Conservation (phyloP, 2,113 vertebrate genomes). For the Daphoenositta chrysoptera region DNA sequence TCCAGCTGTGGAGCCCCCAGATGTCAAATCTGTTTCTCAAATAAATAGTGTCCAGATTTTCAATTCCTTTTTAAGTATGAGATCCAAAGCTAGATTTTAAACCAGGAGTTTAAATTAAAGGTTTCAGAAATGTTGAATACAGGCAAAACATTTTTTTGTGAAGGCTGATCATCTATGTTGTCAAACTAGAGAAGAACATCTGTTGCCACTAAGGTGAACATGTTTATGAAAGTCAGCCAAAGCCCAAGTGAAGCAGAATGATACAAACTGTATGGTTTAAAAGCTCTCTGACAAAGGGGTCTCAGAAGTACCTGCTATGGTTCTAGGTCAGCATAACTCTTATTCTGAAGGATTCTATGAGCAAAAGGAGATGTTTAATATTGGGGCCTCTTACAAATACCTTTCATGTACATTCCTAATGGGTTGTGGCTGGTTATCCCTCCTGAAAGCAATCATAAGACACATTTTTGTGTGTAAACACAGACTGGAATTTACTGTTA, state of each 20-base stretch:
- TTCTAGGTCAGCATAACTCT: background rate
- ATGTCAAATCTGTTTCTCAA: background rate
- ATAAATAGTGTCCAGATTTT: background rate
- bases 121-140: background rate
- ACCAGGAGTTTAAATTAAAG: background rate
- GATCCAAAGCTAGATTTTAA: background rate
- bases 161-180: background rate
- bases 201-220: background rate
- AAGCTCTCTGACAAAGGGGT: background rate
- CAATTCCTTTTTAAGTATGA: background rate
- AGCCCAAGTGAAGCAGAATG: background rate
- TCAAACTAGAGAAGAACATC: background rate
- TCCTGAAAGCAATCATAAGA: background rate
- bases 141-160: background rate
- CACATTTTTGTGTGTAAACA: background rate
- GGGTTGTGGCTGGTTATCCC: background rate
- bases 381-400: background rate
- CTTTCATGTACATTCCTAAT: background rate
- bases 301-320: accelerated
- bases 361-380: background rate
- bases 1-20: too few relatives aligned
- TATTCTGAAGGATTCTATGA: background rate
- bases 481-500: background rate
- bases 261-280: background rate
- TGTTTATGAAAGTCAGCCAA: background rate